Conservation (phyloP, 2,113 vertebrate genomes). For the Vanacampus margaritifer region DNA sequence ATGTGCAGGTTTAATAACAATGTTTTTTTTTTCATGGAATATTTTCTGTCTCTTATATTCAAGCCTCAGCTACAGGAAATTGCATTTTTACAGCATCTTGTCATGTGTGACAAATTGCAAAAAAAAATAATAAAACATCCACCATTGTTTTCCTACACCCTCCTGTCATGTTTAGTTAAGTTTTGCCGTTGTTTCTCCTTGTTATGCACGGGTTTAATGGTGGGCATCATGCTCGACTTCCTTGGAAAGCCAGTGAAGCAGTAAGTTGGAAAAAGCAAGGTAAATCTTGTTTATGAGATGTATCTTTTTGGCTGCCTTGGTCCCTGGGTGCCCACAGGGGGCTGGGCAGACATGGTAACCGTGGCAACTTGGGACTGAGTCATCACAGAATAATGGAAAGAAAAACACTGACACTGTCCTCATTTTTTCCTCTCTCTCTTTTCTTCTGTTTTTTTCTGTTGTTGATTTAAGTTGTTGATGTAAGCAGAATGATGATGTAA, state of each 20-base stretch:
- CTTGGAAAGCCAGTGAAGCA: slow-evolving; percentile 27
- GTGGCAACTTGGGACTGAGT: slow-evolving; percentile 5
- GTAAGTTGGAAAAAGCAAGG: slow-evolving; percentile 23
- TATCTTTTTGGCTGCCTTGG: slow-evolving; percentile 18
- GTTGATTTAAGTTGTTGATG: background rate
- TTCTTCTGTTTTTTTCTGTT: background rate
- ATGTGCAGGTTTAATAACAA: background rate
- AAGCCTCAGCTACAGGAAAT: slow-evolving; percentile 4
- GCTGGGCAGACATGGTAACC: slow-evolving; percentile 4
- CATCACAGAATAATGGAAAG: slow-evolving; percentile 1
- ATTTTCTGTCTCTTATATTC: background rate
- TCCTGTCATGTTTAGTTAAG: slow-evolving; percentile 2
- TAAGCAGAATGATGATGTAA: too few relatives aligned
- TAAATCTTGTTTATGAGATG: slow-evolving; percentile 32
- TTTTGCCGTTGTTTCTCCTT: slow-evolving; percentile 9
- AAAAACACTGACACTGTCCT: background rate
- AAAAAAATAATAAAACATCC: background rate
- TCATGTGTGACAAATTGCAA: slow-evolving; percentile 17
- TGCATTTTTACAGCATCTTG: background rate
- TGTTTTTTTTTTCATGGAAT: background rate
- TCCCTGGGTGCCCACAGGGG: background rate
- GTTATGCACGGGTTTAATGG: slow-evolving; percentile 23
- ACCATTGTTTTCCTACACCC: background rate
- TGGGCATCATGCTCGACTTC: slow-evolving; percentile 21
- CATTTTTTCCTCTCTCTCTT: background rate